phyloP scores from a whole-genome alignment of 2,113 vertebrate genomes.

The Rafetus swinhoei region DNA sequence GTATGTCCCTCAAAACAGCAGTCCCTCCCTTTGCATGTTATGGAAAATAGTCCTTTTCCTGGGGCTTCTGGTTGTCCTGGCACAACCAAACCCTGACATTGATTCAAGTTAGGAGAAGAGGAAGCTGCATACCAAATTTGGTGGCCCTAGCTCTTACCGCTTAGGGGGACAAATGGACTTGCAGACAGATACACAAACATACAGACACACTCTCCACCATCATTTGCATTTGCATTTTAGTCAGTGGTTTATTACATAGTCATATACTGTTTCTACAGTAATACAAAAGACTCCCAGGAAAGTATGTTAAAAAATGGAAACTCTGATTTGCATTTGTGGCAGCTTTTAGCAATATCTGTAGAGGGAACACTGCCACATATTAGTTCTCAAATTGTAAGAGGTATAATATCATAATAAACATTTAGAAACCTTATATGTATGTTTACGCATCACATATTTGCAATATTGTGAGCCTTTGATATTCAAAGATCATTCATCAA shows the following conservation, averaged over 20 bases:
- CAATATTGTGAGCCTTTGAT: neutral
- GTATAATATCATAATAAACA: neutral
- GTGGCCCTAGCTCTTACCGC: no score
- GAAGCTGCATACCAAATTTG: no score
- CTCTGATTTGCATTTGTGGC: conserved; percentile 25
- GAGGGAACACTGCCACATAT: conserved; percentile 23
- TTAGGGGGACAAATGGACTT: no score
- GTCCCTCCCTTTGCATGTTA: no score
- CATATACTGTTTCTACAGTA: conserved; percentile 24
- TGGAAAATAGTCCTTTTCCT: no score
- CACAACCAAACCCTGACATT: no score
- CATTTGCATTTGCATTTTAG: conserved; percentile 53
- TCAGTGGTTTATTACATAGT: conserved; percentile 29
- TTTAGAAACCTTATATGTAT: neutral
- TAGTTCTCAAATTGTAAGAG: conserved; percentile 11
- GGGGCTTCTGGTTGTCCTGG: no score
- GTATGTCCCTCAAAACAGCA: no score
- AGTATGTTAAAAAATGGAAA: neutral
- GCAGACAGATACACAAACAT: no score
- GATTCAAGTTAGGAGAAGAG: no score
- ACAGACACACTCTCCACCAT: neutral
- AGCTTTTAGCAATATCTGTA: conserved; percentile 22
- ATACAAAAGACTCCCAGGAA: conserved; percentile 1
- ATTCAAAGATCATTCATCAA: conserved; percentile 22
- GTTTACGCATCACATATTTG: neutral